Base-by-base conservation (phyloP, 1,140 invertebrate species). In the Philotrypesis tridentata region DNA sequence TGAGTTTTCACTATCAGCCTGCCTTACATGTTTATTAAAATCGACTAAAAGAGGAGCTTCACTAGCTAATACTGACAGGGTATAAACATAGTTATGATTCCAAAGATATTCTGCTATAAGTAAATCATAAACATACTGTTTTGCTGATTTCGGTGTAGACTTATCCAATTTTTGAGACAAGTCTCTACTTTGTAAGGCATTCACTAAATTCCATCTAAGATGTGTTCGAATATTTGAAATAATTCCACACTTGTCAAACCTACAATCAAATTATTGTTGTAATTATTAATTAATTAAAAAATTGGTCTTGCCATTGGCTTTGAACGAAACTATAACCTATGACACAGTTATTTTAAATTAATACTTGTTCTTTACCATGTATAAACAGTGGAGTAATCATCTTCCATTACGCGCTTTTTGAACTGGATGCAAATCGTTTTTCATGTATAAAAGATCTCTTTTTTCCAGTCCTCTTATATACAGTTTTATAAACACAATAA, bases 241-340 rank as follows among this genome's bases (percentile, higher is more conserved):
- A 40, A 92, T 87, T 43, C 91, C 91, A 82, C 86, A 88, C 84
- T 88, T 90, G 37, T 92, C 91, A 82, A 92, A 91, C 91, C 91
- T 92, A 31, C 4, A 70, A 78, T 23, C 11, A 65, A 72, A 85
- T 31, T 33, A 60, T n/a, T n/a, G n/a, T n/a, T n/a, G 9, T 67
- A 61, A n/a, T n/a, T n/a, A n/a, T n/a, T 60, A 60, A 8, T 48
- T 71, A 77, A 37, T 63, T 5, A 37, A 37, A 37, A 37, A 37
- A 5, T 37, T n/a, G n/a, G n/a, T n/a, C n/a, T n/a, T n/a, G n/a
- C n/a, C n/a, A n/a, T n/a, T n/a, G n/a, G n/a, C n/a, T n/a, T n/a
- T 29, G 61, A 79, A 78, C 25, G 79, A 71, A 70, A 81, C 76
- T 40, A 70, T 82, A 65, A 84, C 48, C 77, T 68, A 71, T 67